These are phyloP conservation scores for Myrmophylax atrothorax DNA, from an alignment of 2,113 vertebrate species.

Conservation along the genomic window DNA sequence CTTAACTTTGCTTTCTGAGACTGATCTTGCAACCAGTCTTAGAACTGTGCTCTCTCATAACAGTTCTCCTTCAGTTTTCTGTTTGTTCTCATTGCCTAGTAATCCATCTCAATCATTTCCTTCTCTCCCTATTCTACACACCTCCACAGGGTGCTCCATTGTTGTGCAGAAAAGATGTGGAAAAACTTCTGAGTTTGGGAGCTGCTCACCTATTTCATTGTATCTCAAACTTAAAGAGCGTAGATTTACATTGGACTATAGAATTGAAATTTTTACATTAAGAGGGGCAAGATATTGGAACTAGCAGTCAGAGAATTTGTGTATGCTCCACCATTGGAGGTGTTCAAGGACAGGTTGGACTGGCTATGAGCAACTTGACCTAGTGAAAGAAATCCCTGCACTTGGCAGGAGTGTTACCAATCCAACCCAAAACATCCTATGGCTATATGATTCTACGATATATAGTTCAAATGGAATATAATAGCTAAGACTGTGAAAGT, in stretches of 20 bases:
- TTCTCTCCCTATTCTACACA: neutral
- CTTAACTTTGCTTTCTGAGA: neutral
- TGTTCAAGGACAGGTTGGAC: neutral
- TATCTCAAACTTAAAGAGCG: neutral
- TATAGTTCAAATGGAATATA: neutral
- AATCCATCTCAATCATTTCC: neutral
- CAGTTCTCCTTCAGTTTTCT: neutral
- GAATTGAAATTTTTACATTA: rapidly evolving
- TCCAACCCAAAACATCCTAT: neutral
- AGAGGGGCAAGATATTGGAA: neutral
- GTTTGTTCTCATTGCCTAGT: neutral
- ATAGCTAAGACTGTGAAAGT: neutral
- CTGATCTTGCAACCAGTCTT: neutral
- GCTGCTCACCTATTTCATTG: neutral
- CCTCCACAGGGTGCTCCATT: neutral
- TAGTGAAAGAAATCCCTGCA: neutral
- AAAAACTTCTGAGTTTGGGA: neutral
- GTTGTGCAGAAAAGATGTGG: neutral
- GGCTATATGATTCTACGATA: neutral
- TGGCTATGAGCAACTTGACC: neutral
- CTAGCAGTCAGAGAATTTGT: neutral
- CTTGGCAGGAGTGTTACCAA: neutral
- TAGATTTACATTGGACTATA: neutral
- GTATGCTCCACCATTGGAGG: neutral
- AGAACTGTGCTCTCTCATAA: neutral